Evolutionary conservation across 1,140 invertebrate genomes (phyloP).

Genomic region (Copidosoma floridanum): DNA sequence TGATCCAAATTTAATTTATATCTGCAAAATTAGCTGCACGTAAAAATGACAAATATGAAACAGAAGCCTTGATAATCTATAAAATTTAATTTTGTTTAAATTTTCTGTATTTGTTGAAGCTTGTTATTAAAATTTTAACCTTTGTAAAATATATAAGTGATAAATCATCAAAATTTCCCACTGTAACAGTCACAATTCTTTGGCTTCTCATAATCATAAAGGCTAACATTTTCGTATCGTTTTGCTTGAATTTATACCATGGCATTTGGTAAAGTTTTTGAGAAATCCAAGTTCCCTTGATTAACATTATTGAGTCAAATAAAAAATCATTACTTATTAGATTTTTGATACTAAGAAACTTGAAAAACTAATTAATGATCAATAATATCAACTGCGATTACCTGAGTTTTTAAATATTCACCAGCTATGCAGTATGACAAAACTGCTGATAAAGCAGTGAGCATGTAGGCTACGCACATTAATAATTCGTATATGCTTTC

Average conservation of each 20-base stretch:
- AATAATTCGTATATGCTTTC: background rate
- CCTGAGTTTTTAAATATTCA: conserved; percentile 12
- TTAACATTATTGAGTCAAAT: background rate
- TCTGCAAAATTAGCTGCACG: too few species aligned
- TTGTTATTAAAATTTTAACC: background rate
- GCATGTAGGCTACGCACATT: background rate
- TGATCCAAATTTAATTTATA: too few species aligned
- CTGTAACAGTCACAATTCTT: background rate
- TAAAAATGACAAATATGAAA: conserved; percentile 4
- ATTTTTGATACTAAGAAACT: background rate
- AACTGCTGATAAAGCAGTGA: background rate
- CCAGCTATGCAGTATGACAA: conserved; percentile 6
- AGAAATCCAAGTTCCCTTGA: background rate
- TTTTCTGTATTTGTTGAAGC: too few species aligned
- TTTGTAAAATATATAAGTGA: conserved; percentile 5
- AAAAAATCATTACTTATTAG: background rate
- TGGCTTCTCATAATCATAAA: conserved; percentile 9
- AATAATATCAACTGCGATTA: too few species aligned
- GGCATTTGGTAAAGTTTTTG: background rate
- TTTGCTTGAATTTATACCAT: conserved; percentile 10
- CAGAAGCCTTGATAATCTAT: background rate
- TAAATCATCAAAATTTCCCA: background rate
- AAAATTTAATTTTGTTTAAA: background rate
- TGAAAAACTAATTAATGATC: background rate
- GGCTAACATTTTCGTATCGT: background rate